Evolutionary conservation across 2,797 vertebrate genomes (phyloP).

Genomic region (Acanthopagrus latus): DNA sequence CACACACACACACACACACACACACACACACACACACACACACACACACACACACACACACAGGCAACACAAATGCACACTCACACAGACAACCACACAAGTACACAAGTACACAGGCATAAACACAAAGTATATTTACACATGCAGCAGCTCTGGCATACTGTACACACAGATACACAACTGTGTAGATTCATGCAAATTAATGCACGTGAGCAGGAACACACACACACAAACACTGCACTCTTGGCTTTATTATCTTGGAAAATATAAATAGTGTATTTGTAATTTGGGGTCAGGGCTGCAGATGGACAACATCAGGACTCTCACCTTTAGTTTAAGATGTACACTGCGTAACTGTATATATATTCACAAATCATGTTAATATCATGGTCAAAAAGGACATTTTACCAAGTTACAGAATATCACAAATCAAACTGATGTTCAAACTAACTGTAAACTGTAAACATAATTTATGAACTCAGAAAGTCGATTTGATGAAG

Average conservation of each 20-base stretch:
- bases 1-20: conserved; percentile 12
- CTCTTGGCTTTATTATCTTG: not conserved
- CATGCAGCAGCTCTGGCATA: not conserved
- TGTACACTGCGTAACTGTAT: too few species aligned
- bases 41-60: not conserved
- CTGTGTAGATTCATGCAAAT: not conserved
- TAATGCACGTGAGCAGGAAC: not conserved
- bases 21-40: conserved; percentile 2
- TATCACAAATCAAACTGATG: too few species aligned
- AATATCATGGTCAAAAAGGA: too few species aligned
- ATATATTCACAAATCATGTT: too few species aligned
- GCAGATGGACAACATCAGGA: not conserved
- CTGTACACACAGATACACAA: not conserved
- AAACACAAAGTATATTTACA: not conserved
- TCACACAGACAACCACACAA: not conserved
- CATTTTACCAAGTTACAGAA: too few species aligned
- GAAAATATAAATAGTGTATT: conserved; percentile 21
- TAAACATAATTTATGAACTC: too few species aligned
- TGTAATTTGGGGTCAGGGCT: not conserved
- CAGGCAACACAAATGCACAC: conserved; percentile 7
- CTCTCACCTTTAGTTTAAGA: too few species aligned
- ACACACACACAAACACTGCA: not conserved
- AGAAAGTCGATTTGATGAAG: not conserved
- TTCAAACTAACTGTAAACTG: too few species aligned
- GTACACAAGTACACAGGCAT: not conserved